Conservation (phyloP, 2,797 vertebrate genomes). For the Amblyraja radiata region DNA sequence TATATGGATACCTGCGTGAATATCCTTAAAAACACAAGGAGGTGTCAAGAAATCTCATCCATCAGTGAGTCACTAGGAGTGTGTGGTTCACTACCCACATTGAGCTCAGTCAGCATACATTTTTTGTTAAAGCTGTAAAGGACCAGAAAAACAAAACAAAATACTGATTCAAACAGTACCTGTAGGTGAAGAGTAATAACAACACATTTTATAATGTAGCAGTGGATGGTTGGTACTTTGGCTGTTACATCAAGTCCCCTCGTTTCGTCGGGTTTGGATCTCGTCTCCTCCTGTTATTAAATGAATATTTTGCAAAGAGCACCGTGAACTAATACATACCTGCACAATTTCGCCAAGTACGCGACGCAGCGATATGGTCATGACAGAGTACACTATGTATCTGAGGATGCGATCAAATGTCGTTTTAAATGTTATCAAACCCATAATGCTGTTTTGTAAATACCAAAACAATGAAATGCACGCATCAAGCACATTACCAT, state of each 20-base stretch:
- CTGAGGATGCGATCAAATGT: background rate
- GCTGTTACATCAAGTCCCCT: background rate
- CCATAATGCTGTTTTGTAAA: background rate
- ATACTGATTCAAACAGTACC: background rate
- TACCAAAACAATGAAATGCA: constrained; percentile 1
- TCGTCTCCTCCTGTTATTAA: background rate
- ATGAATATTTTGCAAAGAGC: background rate
- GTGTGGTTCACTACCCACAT: background rate
- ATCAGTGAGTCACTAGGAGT: constrained; percentile 23
- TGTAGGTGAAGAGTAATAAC: background rate
- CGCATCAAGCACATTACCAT: background rate
- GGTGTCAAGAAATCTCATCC: constrained; percentile 19
- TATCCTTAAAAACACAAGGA: constrained; percentile 8
- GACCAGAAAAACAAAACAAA: background rate
- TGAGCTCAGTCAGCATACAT: constrained; percentile 18
- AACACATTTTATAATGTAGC: too few relatives aligned
- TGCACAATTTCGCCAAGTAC: background rate
- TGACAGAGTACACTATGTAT: background rate
- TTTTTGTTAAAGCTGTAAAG: constrained; percentile 4
- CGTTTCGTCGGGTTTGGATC: background rate
- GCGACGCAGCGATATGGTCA: background rate
- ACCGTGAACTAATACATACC: background rate
- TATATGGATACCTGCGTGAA: background rate
- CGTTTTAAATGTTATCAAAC: background rate
- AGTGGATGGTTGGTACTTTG: background rate